Base-by-base conservation (phyloP, 1,140 invertebrate species). In the Zaprionus davidi region DNA sequence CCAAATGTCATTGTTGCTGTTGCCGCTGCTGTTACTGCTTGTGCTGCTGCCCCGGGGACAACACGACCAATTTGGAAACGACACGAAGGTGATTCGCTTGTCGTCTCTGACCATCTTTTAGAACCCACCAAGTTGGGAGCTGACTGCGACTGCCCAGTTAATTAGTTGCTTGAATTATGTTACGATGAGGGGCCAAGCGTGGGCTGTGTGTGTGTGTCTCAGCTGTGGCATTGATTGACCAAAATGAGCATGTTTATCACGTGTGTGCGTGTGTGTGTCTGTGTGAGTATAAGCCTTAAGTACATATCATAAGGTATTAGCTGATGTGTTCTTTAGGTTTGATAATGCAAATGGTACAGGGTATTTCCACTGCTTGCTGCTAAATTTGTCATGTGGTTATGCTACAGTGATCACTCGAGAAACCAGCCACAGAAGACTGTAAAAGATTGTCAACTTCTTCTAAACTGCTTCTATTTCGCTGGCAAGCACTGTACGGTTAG, bases 211-310 rank as follows among this genome's bases (percentile, higher is more conserved):
- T 28, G 26, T 28, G 6, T 28, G 26, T 34, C 9, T 11, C 65
- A 70, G 69, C 46, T 22, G 46, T 78, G 74, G 72, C 84, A 87
- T 88, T 87, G 84, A 87, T 87, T 88, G 85, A 88, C 84, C 85
- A 87, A 87, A 87, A 87, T 88, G 83, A 82, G 85, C 80, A 57
- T 68, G 66, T 74, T 60, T 69, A 78, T 60, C 36, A 58, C 1
- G n/a, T 36, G 41, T 44, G 51, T 9, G 7, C 56, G 55, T 60
- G 26, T 65, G 17, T 71, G 20, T 46, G 13, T 46, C 28, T 38
- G 26, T 64, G 24, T 31, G 9, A 22, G 22, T 49, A 2, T 7
- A 0, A 7, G n/a, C 7, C 2, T 11, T 1, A 22, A 20, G 44
- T 49, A 49, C 15, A 15, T 6, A 2, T 15, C 38, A 15, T 41